Percentiles rank a stretch among this genome's conserved stretches.
phyloP scores from a whole-genome alignment of 2,797 vertebrate species.

The Eulemur rubriventer region DNA sequence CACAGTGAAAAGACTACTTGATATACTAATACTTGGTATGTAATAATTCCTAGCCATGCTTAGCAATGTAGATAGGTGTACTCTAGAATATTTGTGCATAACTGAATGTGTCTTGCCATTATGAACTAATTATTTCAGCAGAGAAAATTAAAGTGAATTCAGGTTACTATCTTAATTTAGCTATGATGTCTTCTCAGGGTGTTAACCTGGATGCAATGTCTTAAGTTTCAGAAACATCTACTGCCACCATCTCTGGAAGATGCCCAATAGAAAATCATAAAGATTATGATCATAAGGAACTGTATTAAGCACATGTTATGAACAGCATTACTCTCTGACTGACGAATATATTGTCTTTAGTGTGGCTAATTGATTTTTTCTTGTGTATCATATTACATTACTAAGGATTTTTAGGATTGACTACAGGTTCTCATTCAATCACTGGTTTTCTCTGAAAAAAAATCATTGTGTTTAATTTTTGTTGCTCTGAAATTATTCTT shows the following conservation, averaged over 20 bases:
- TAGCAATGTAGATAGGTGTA: neutral
- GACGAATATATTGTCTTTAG: neutral
- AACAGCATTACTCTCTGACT: neutral
- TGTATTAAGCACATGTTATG: neutral
- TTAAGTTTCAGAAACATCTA: neutral
- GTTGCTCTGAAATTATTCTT: slow-evolving; percentile 44
- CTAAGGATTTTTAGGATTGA: neutral
- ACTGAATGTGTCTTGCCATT: neutral
- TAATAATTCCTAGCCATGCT: neutral
- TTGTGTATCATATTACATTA: neutral
- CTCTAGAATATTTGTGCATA: neutral
- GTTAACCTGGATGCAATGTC: neutral
- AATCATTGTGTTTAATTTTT: neutral
- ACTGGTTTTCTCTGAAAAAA: neutral
- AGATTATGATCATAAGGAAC: neutral
- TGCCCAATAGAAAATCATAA: neutral
- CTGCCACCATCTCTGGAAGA: neutral
- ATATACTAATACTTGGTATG: neutral
- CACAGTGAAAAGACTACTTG: neutral
- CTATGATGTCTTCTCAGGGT: neutral
- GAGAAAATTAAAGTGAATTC: slow-evolving; percentile 23
- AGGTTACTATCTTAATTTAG: neutral
- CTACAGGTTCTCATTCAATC: neutral
- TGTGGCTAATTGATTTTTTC: neutral
- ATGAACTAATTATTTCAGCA: slow-evolving; percentile 42